Base-by-base conservation (phyloP, 2,113 vertebrate species). In the Scatophagus argus region DNA sequence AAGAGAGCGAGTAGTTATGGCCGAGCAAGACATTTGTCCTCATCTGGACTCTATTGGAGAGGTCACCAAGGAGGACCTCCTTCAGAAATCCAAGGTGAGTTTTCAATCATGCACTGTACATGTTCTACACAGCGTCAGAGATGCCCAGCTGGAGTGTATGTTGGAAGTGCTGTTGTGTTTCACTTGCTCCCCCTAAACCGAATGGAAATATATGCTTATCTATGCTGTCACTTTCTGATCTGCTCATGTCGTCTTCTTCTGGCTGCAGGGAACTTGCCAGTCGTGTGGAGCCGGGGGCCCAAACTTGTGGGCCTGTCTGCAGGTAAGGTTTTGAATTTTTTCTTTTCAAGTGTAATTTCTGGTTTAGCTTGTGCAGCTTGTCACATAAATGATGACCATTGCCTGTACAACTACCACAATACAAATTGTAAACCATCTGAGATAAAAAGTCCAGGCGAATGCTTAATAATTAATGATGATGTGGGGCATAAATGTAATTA, bases 271-370 rank as follows among this genome's bases (percentile, higher is more conserved):
- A 43, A 96, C 96, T 49, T 99, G 98, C 88, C 97, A 99, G 88
- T 98, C 98, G 0, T 99, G 98, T 81, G 97, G 96, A 51, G 97
- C 96, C 4, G 94, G 94, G 46, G 98, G 98, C 77, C 97, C 97
- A 43, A 99, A 99, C 90, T 95, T 99, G 36, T 99, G 98, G 98
- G 98, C 98, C 71, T 99, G 98, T 94, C 95, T 99, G 61, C 97
- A 99, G 97, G 98, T 99, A 94, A 93, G 77, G 25, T 32, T 47
- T 81, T 16, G 0, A 16, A 32, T 79, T 21, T 34, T 39, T 41
- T 56, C 1, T 8, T 51, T 47, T 17, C 9, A 29, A 9, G 41
- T 8, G 16, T 27, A 32, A 21, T 38, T 60, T 0, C 8, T 11
- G 16, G 4, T 74, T 32, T 32, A 41, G 41, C 5, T 44, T 56